Evolutionary conservation across 2,113 vertebrate genomes (phyloP).

Genomic region (Ictidomys tridecemlineatus): DNA sequence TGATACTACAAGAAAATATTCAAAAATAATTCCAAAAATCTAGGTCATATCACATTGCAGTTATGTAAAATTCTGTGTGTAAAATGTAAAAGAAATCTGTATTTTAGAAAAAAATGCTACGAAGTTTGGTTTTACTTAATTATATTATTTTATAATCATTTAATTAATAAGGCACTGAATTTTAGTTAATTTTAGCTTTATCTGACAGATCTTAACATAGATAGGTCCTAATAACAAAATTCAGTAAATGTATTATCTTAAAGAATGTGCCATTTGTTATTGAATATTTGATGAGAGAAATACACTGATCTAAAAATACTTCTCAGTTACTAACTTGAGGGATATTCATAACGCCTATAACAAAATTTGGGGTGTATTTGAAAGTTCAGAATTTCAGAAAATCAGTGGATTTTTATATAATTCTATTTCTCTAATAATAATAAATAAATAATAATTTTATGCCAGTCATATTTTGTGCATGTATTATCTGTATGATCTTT

Average conservation of each 20-base stretch:
- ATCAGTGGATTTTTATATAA: not conserved
- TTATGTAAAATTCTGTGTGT: not conserved
- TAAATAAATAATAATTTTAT: not conserved
- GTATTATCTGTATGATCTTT: not conserved
- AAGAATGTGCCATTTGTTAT: not conserved
- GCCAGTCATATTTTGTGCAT: not conserved
- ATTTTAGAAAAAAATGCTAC: not conserved
- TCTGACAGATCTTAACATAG: not conserved
- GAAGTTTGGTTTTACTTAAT: not conserved
- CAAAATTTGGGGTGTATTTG: not conserved
- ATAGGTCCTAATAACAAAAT: conserved; percentile 1
- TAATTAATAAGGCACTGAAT: not conserved
- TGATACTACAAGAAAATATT: conserved; percentile 5
- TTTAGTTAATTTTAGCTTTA: not conserved
- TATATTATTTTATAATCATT: not conserved
- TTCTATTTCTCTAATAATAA: conserved; percentile 4
- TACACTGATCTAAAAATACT: not conserved
- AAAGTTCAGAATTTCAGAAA: not conserved
- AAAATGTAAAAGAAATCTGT: not conserved
- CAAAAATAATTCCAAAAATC: conserved; percentile 25
- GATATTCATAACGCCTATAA: not conserved
- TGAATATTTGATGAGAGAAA: conserved; percentile 30
- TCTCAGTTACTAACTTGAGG: not conserved
- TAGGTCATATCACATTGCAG: not conserved
- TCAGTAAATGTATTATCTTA: not conserved